Evolutionary conservation across 2,888 invertebrate genomes (phyloP), one percentile per base, ranked within the genome.

Genomic region (Schrankia costaestrigalis): DNA sequence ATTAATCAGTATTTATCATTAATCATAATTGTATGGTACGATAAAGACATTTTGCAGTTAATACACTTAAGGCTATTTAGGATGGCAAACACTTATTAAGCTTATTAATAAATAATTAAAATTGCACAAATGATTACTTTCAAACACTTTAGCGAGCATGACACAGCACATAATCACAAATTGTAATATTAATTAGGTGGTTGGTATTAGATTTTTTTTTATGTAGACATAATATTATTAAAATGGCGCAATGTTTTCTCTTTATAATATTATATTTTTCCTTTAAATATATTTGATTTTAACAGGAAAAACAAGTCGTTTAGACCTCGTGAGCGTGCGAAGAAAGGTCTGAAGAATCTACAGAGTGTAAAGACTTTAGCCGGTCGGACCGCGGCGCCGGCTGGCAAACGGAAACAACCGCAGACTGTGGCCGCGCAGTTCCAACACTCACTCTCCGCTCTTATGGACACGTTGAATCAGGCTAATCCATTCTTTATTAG

Each of bases 381-480:
- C 1, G 95, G 95, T 2, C 89, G 93, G 49, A 94, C 91, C 26
- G 89, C 90, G 36, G 90, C 90, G 43, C 86, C 90, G 1, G 89
- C 90, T 7, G 89, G 90, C 27, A 93, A 94, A 19, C 87, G 95
- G 39, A 96, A 96, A 77, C 95, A 96, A 65, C 95, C 96, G 7
- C 91, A 96, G 67, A 97, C 97, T 0, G 98, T 98, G 1, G 95
- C 97, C 1, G 96, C 96, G 8, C 98, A 98, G 85, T 98, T 98
- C 80, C 95, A 97, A 78, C 95, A 95, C 78, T 97, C 97, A 27
- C 87, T 98, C 32, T 94, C 95, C 46, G 93, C 95, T 17, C 89
- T 98, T 24, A 97, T 98, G 97, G 95, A 95, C 62, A 97, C 97
- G 0, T 83, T 98, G 28, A 96, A 96, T 75, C 95, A 97, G 56